Evolutionary conservation across 2,888 invertebrate species (phyloP).

Genomic region (Mesodorylaimus sp.): DNA sequence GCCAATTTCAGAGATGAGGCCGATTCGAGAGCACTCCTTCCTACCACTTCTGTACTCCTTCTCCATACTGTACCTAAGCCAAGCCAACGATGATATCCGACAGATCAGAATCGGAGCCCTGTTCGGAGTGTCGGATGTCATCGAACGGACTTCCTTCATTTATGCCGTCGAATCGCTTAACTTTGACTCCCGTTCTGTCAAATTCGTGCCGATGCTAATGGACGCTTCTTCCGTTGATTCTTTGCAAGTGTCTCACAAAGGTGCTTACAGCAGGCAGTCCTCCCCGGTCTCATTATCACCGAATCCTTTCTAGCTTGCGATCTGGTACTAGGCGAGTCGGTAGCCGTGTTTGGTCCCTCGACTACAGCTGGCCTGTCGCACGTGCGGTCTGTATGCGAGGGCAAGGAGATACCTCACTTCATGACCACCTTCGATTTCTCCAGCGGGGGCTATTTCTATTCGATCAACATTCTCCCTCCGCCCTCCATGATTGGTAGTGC

Average conservation of each 20-base stretch:
- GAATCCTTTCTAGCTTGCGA: conserved; percentile 8
- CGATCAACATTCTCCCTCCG: conserved; percentile 10
- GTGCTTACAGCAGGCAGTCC: neutral
- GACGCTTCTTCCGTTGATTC: neutral
- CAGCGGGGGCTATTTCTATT: neutral
- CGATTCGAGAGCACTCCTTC: too few species aligned
- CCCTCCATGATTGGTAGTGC: conserved; percentile 5
- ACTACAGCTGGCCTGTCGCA: neutral
- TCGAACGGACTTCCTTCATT: neutral
- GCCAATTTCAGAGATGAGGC: too few species aligned
- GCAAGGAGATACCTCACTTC: conserved; percentile 7
- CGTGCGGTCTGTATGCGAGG: conserved; percentile 8
- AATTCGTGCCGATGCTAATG: neutral
- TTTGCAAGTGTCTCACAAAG: neutral
- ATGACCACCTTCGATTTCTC: neutral
- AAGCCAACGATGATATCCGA: too few species aligned
- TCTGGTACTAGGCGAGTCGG: neutral
- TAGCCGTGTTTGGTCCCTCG: conserved; percentile 8
- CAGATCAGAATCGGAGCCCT: neutral
- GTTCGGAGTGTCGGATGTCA: neutral
- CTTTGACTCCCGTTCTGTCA: neutral
- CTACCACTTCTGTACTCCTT: too few species aligned
- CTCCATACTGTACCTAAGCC: too few species aligned
- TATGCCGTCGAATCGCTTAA: neutral
- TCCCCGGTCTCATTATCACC: neutral